phyloP scores from a whole-genome alignment of 2,113 vertebrate genomes.

The Atlantisia rogersi region DNA sequence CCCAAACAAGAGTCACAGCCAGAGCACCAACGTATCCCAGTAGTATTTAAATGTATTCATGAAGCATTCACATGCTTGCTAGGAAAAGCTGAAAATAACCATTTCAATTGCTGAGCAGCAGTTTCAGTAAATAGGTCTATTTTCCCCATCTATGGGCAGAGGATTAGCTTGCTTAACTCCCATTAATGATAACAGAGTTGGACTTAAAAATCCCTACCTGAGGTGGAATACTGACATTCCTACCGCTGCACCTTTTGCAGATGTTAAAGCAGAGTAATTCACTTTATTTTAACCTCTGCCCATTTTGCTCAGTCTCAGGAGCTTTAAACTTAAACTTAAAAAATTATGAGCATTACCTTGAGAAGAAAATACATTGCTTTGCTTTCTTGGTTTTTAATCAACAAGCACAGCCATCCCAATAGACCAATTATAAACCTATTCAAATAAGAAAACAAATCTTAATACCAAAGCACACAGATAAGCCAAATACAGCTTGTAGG shows the following conservation, averaged over 20 bases:
- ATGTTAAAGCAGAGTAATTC: neutral
- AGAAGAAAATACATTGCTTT: neutral
- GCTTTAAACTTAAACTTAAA: neutral
- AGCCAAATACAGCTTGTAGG: neutral
- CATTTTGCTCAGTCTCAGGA: neutral
- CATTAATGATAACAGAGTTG: neutral
- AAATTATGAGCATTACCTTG: neutral
- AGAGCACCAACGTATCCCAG: neutral
- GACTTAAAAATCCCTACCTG: neutral
- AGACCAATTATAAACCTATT: slow-evolving; percentile 15
- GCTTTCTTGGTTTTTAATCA: neutral
- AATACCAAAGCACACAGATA: neutral
- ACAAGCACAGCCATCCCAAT: neutral
- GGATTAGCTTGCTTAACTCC: slow-evolving; percentile 24
- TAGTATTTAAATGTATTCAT: neutral
- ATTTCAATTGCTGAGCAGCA: slow-evolving; percentile 10
- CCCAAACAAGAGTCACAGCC: neutral
- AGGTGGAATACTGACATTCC: neutral
- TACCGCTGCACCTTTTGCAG: neutral
- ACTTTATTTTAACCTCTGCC: neutral
- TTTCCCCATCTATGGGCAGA: neutral
- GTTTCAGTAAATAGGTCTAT: slow-evolving; percentile 37
- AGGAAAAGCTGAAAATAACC: slow-evolving; percentile 19
- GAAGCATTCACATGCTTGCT: neutral
- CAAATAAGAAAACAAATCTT: slow-evolving; percentile 6